These are phyloP conservation scores for Ia io DNA, from an alignment of 2,113 vertebrate genomes.

Conservation along the genomic window DNA sequence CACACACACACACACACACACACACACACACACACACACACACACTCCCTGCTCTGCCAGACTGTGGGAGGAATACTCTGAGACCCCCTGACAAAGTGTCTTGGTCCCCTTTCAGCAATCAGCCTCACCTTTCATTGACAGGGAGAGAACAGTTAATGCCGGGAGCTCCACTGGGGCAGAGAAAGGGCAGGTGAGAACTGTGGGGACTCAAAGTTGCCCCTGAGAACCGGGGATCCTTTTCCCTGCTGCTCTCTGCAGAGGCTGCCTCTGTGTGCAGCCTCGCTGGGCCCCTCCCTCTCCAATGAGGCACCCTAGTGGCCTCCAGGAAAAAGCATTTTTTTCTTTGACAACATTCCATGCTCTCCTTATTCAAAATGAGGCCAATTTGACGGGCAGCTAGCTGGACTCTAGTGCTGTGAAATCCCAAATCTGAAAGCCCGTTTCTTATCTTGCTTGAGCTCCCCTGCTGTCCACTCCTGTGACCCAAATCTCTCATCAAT, in stretches of 20 bases:
- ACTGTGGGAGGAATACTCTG: not conserved
- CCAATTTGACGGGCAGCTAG: not conserved
- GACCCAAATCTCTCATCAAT: not conserved
- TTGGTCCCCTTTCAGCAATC: not conserved
- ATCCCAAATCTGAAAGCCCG: not conserved
- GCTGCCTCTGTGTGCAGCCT: rapidly evolving
- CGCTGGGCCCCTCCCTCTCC: not conserved
- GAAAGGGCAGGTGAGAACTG: not conserved
- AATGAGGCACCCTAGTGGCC: not conserved
- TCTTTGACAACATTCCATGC: not conserved
- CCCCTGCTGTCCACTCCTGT: not conserved
- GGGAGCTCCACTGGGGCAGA: not conserved
- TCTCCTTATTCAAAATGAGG: not conserved
- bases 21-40: too few relatives aligned
- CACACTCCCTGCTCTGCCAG: not conserved
- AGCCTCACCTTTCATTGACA: not conserved
- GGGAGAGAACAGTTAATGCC: not conserved
- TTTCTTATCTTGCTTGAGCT: not conserved
- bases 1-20: too few relatives aligned
- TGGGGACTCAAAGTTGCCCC: rapidly evolving
- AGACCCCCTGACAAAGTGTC: not conserved
- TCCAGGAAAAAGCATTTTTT: constrained; percentile 1
- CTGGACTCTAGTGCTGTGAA: not conserved
- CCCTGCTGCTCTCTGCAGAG: not conserved
- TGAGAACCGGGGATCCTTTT: not conserved